Base-by-base conservation (phyloP, 2,113 vertebrate species). In the Cygnus atratus region DNA sequence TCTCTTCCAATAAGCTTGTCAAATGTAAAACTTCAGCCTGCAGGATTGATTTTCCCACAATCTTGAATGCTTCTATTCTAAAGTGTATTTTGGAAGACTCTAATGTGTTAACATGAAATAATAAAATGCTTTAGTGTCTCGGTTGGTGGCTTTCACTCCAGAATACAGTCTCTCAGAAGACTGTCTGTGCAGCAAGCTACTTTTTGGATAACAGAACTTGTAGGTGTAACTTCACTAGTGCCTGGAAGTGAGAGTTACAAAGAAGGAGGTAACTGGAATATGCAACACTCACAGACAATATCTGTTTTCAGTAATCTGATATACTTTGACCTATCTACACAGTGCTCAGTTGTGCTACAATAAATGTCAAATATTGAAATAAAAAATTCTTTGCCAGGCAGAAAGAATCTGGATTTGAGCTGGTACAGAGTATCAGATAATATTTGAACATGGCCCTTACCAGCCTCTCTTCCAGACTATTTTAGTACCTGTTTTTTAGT, bases 61-160 rank as follows among this genome's bases (percentile, higher is more conserved):
- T 57, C 21, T 39, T 62, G 25, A 86, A 92, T 11, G 18, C 10
- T 75, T 39, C 26, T 57, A 44, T 94, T 95, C 73, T 59, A 82
- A 96, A 92, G 58, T 65, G 6, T 24, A 18, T 76, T 87, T 88
- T 92, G 88, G 66, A 95, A 95, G 66, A 84, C 19, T 79, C 55
- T 73, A 46, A 65, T 24, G 5, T 33, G 6, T 5, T n/a, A 78
- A 12, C 10, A 43, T n/a, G 52, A 85, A 95, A 74, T 68, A 89
- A 66, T 12, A 67, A n/a, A 74, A 77, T 57, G 13, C 71, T 35
- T 63, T 84, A 13, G 3, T 87, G 28, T 62, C 22, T 11, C 55
- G 20, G 14, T 75, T 46, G 11, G n/a, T 83, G 72, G 59, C 58
- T 82, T 58, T 88, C 37, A 83, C 22, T 87, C 15, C 33, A 78